Percentiles rank a stretch among this genome's conserved stretches.
phyloP scores from a whole-genome alignment of 2,113 vertebrate species.

The Peromyscus leucopus region DNA sequence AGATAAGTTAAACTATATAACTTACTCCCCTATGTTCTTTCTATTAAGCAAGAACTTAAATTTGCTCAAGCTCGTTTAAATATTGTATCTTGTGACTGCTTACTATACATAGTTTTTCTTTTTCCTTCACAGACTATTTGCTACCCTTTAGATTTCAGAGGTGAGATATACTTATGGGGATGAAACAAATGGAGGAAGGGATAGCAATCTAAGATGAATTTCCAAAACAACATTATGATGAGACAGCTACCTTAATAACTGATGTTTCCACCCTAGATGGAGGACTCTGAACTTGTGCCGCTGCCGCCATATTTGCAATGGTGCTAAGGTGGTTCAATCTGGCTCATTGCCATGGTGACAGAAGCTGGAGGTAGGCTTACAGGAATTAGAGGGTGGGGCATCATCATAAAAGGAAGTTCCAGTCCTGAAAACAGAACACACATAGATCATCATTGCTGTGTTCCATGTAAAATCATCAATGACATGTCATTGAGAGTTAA shows the following conservation, averaged over 20 bases:
- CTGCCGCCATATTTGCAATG: slow-evolving; percentile 99
- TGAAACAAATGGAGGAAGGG: neutral
- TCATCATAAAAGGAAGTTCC: slow-evolving; percentile 99
- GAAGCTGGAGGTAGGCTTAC: slow-evolving; percentile 99
- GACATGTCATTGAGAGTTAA: slow-evolving; percentile 44
- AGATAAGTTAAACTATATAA: neutral
- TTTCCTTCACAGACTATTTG: slow-evolving; percentile 6
- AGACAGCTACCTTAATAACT: slow-evolving; percentile 97
- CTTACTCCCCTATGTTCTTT: neutral
- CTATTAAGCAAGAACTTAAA: neutral
- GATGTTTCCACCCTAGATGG: slow-evolving; percentile 98
- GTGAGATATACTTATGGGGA: neutral
- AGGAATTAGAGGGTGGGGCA: slow-evolving; percentile 99
- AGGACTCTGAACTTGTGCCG: slow-evolving; percentile 97
- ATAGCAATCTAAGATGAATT: neutral
- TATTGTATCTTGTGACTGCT: neutral
- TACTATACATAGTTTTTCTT: neutral
- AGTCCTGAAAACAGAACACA: slow-evolving; percentile 88
- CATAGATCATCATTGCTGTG: neutral
- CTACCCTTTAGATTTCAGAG: neutral
- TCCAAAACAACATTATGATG: neutral
- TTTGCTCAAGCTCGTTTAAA: neutral
- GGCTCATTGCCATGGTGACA: slow-evolving; percentile 99
- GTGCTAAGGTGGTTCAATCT: slow-evolving; percentile 99
- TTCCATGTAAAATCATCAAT: slow-evolving; percentile 16